Base-by-base conservation (phyloP, 2,797 vertebrate species). In the Bufotes viridis region DNA sequence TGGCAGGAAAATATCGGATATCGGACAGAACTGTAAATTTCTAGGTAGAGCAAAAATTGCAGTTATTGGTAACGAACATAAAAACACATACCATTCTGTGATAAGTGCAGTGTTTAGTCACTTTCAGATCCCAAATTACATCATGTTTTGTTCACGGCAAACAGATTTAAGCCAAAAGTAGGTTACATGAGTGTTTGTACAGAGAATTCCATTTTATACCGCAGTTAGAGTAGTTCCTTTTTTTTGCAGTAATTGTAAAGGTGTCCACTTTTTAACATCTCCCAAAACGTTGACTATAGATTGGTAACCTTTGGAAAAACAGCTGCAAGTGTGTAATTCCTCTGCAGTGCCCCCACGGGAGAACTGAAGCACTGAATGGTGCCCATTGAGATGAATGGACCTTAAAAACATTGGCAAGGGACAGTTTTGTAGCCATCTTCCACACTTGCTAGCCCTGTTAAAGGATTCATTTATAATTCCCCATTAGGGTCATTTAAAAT, bases 41-140 rank as follows among this genome's bases (percentile, higher is more conserved):
- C 84, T 67, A 58, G 63, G 74, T 61, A 85, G 65, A 13, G 57
- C 24, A 53, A 78, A 53, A 78, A 78, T 29, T 53, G 58, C 34
- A 78, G 63, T 65, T 3, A 69, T 78, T 58, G 63, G 26, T 86
- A 70, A 86, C 80, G 76, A 79, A 86, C 84, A 78, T 53, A 84
- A 85, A 84, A 85, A 85, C 83, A 85, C 57, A 70, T 72, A 60
- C 63, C 51, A 70, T 15, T 60, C n/a, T 55, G 81, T 34, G 67
- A 42, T 29, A 83, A 70, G 24, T 83, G 24, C 24, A 57, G 65
- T 6, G 11, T 72, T 72, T 83, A 72, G 69, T 72, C 51, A 72
- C 67, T 20, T 70, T 55, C 67, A 55, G 9, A 29, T 18, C 51
- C 12, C 81, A 70, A 72, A 83, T 82, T 67, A 82, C 81, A 53